A percentile compares a stretch with the other conserved stretches of the same genome.
These are phyloP conservation scores for Ommatoiulus sabulosus DNA, from an alignment of 2,888 invertebrate genomes.

Conservation along the genomic window DNA sequence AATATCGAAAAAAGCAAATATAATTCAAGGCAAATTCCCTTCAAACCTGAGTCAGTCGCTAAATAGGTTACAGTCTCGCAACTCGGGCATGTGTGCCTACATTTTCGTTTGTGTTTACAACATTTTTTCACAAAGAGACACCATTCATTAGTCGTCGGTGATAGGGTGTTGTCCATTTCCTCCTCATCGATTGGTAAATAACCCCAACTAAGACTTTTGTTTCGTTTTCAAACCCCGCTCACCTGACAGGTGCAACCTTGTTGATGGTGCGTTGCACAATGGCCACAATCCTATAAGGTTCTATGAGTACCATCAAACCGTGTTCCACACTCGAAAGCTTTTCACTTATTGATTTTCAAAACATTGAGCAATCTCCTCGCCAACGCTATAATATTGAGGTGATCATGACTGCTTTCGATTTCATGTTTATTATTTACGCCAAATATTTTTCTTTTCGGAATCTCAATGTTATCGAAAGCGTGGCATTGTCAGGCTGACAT, in stretches of 20 bases:
- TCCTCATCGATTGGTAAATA: neutral
- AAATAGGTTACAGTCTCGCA: neutral
- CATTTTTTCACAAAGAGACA: neutral
- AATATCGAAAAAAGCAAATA: slow-evolving; percentile 4
- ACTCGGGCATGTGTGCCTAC: neutral
- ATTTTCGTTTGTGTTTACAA: neutral
- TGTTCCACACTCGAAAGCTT: neutral
- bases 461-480: slow-evolving; percentile 33
- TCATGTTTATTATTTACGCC: slow-evolving; percentile 43
- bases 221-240: neutral
- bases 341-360: slow-evolving; percentile 30
- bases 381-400: slow-evolving; percentile 31
- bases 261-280: slow-evolving; percentile 28
- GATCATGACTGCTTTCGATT: slow-evolving; percentile 33
- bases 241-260: slow-evolving; percentile 40
- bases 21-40: neutral
- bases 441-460: slow-evolving; percentile 37
- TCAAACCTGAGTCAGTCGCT: neutral
- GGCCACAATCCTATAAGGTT: neutral
- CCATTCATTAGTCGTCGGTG: neutral
- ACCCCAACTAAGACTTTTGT: neutral
- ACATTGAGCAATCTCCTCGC: neutral
- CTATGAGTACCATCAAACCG: slow-evolving; percentile 43
- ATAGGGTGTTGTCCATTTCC: slow-evolving; percentile 3
- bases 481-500: slow-evolving; percentile 29